Base-by-base conservation (phyloP, 2,888 invertebrate species). In the Athripsodes cinereus region DNA sequence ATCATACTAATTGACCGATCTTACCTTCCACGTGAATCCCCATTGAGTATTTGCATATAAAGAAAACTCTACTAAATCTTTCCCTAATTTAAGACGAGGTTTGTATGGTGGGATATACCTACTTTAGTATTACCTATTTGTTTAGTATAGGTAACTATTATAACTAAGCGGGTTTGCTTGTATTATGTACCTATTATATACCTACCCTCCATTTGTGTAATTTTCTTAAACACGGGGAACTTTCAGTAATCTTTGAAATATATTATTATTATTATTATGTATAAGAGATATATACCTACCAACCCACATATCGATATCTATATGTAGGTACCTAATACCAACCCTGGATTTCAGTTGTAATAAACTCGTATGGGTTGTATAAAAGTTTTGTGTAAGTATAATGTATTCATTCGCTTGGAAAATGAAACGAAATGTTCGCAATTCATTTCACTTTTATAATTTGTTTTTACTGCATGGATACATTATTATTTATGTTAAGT, bases 1-100 rank as follows among this genome's bases (percentile, higher is more conserved):
- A 59, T 60, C 62, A 48, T 55, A 55, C 57, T 62, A 61, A 62
- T 62, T 62, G 62, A 62, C 58, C 60, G 53, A 52, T 55, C 53
- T 46, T 54, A 35, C 55, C 31, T 35, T 57, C 49, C 44, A 55
- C 59, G 57, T 57, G 60, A 54, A 53, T 22, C 53, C 60, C 57
- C 50, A 52, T 44, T 40, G 16, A 48, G 55, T 52, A 62, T 62
- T 60, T 57, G 56, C 57, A 62, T 58, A 53, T 52, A 48, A 62
- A 52, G 52, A 57, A 53, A 50, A 26, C 57, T 56, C 57, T 52
- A 50, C 58, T 52, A 55, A 56, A 58, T 57, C 57, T 53, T 58
- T 58, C 60, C 62, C 60, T 57, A 60, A 62, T 62, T 62, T 62
- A 58, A 60, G 62, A 62, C 58, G 13, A 40, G 13, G 40, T 40